These are phyloP conservation scores for Neuroterus valhalla DNA, from an alignment of 1,140 invertebrate species.

Conservation along the genomic window DNA sequence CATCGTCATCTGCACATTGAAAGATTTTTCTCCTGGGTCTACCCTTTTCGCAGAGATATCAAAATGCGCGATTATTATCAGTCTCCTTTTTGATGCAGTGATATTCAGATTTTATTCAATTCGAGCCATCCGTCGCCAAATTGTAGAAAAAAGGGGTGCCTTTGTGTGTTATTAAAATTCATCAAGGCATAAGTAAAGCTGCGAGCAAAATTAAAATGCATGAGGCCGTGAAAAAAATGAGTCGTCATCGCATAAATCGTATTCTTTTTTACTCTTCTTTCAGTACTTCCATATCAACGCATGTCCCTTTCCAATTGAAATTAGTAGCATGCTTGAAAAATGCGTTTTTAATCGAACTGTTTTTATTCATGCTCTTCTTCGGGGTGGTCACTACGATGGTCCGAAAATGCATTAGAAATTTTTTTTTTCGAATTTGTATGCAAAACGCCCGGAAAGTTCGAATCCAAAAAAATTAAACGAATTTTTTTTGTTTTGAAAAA, in stretches of 20 bases:
- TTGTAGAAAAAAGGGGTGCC: slow-evolving; percentile 25
- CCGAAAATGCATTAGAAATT: too few species aligned
- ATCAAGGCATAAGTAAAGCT: slow-evolving; percentile 13
- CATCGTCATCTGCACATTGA: slow-evolving; percentile 19
- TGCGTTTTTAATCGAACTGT: too few species aligned
- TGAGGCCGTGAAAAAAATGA: slow-evolving; percentile 17
- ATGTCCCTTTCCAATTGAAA: too few species aligned
- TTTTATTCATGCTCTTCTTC: too few species aligned
- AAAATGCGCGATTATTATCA: slow-evolving; percentile 27
- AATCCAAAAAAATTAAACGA: too few species aligned
- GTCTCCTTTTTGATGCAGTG: slow-evolving; percentile 18
- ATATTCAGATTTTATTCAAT: slow-evolving; percentile 30
- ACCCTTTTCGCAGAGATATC: slow-evolving; percentile 14
- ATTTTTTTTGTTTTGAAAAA: too few species aligned
- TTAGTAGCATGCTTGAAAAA: too few species aligned
- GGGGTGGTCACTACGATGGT: too few species aligned
- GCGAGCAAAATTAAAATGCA: slow-evolving; percentile 17
- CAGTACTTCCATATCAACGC: background rate
- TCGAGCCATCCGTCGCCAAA: slow-evolving; percentile 23
- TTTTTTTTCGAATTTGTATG: too few species aligned
- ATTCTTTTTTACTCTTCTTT: slow-evolving; percentile 2
- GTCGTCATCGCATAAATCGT: slow-evolving; percentile 11
- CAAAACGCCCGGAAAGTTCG: too few species aligned
- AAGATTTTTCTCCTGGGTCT: slow-evolving; percentile 8
- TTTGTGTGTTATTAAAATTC: slow-evolving; percentile 25